Conservation (phyloP, 2,888 invertebrate species). For the Leptinotarsa juncta region DNA sequence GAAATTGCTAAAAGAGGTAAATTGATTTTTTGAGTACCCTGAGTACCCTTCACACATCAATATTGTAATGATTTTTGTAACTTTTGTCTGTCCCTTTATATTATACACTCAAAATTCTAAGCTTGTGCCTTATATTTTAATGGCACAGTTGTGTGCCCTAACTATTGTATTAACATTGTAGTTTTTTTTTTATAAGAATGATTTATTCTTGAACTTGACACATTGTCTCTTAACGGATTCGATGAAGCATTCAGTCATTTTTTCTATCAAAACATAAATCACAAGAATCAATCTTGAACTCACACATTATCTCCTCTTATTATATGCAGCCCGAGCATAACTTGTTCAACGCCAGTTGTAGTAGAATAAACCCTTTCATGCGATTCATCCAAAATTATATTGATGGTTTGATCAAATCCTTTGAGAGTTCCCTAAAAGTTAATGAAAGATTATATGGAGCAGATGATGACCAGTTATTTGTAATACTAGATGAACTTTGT, state of each 20-base stretch:
- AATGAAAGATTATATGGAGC: not conserved
- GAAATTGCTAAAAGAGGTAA: too few relatives aligned
- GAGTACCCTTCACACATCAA: too few relatives aligned
- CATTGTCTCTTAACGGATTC: not conserved
- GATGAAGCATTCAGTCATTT: not conserved
- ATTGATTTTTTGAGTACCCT: too few relatives aligned
- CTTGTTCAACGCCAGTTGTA: constrained; percentile 91
- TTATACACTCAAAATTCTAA: too few relatives aligned
- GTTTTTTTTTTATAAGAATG: too few relatives aligned
- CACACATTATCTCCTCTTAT: constrained; percentile 98
- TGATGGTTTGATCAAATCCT: constrained; percentile 99
- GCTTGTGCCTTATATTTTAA: too few relatives aligned
- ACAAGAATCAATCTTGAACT: constrained; percentile 60
- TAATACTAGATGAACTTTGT: not conserved
- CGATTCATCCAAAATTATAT: constrained; percentile 96
- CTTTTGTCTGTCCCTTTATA: too few relatives aligned
- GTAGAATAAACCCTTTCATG: constrained; percentile 98
- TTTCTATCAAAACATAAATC: not conserved
- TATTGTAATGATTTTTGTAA: too few relatives aligned
- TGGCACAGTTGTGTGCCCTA: too few relatives aligned
- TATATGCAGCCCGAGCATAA: constrained; percentile 96
- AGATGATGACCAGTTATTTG: constrained; percentile 23
- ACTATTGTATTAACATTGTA: too few relatives aligned
- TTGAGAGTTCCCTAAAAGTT: constrained; percentile 87
- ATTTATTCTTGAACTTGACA: too few relatives aligned